A percentile compares a stretch with the other conserved stretches of the same genome.
phyloP scores from a whole-genome alignment of 2,797 vertebrate species.

The Neoniphon sammara region DNA sequence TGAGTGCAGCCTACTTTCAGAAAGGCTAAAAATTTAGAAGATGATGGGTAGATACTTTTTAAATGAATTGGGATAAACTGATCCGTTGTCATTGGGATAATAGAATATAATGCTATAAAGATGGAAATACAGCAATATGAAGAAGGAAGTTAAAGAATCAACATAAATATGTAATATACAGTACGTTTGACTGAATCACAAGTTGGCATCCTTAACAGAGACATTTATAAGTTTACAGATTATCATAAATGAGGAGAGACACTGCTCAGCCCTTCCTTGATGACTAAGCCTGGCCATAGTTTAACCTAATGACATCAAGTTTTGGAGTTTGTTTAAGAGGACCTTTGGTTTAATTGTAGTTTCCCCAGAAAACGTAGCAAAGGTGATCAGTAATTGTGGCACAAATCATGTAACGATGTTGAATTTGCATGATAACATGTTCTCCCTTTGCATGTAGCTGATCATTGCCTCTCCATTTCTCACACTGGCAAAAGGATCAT shows the following conservation, averaged over 20 bases:
- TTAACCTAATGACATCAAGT: conserved; percentile 3
- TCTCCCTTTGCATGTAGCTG: neutral
- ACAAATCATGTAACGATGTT: neutral
- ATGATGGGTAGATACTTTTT: neutral
- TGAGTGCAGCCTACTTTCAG: conserved; percentile 55
- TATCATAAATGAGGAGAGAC: neutral
- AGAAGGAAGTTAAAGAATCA: neutral
- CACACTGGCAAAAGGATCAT: conserved; percentile 7
- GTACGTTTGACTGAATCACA: neutral
- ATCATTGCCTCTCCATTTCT: conserved; percentile 25
- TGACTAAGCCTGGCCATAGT: neutral
- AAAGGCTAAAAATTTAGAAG: conserved; percentile 40
- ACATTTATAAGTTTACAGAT: conserved; percentile 22
- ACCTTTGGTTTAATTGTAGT: neutral
- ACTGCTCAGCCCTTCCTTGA: neutral
- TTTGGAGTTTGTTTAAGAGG: neutral
- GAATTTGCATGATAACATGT: neutral
- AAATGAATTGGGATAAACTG: neutral
- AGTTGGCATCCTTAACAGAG: neutral
- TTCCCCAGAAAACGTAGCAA: neutral
- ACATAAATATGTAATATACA: neutral
- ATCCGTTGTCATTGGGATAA: neutral
- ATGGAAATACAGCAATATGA: neutral
- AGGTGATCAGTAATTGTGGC: neutral
- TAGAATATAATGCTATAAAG: neutral